Evolutionary conservation across 2,888 invertebrate genomes (phyloP), one percentile per base, ranked within the genome.

Genomic region (Lysandra coridon): DNA sequence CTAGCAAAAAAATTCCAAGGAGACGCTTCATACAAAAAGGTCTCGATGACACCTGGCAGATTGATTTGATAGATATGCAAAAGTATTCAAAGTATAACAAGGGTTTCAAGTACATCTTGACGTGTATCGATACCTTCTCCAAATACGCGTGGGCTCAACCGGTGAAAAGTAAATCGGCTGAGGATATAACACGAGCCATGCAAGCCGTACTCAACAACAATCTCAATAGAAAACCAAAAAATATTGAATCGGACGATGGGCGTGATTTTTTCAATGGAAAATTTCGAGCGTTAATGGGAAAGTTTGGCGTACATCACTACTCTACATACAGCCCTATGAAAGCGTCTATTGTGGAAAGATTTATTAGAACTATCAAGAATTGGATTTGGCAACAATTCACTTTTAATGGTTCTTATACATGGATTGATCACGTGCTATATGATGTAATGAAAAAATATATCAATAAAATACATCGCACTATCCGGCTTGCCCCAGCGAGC

Each of bases 11-110:
- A 88, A 88, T 84, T 79, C 82, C 82, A 53, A 82, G 88, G 44
- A 83, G 89, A 73, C 79, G 82, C 77, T 87, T 88, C 53, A 84
- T 88, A 33, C 83, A 88, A 69, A 87, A 87, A 81, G 88, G 86
- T 74, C 82, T 90, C 7, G 86, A 90, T 84, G 89, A 92, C 82
- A 83, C 89, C 23, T 90, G 88, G 90, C 91, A 92, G 85, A 87
- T 87, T n/a, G 90, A 92, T 85, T 83, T 91, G 6, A 88, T 85
- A 78, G 87, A 84, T 78, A 81, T 84, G 79, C 82, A 83, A 79
- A 23, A 23, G 23, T 23, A 23, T 23, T 23, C 23, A 23, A 23
- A 23, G 23, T 30, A 80, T 37, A 84, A 83, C 76, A 79, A 64
- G 60, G 30, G 30, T 23, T 80, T 64, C 76, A 80, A 69, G 73